Evolutionary conservation across 1,140 invertebrate species (phyloP).

Genomic region (Neodiprion fabricii): DNA sequence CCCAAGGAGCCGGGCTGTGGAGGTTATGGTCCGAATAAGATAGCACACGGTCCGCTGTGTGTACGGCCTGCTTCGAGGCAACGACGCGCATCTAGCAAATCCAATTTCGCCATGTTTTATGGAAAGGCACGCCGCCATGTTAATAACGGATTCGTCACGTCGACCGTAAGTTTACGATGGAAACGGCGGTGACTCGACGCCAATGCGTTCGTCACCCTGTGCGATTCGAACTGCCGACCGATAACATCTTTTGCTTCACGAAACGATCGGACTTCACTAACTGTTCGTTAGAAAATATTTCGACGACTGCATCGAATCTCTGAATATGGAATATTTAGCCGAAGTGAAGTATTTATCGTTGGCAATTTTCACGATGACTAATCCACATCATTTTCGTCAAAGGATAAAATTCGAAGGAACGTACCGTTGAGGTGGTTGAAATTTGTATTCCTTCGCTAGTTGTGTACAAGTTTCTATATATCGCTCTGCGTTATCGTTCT

Average conservation of each 20-base stretch:
- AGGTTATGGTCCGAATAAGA: neutral
- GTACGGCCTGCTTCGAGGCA: neutral
- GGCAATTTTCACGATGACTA: no score
- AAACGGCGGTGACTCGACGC: neutral
- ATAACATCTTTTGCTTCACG: neutral
- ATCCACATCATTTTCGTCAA: no score
- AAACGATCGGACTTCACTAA: neutral
- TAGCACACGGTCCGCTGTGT: neutral
- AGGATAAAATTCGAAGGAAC: no score
- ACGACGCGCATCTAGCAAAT: neutral
- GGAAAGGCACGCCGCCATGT: neutral
- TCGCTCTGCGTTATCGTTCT: no score
- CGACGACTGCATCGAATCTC: neutral
- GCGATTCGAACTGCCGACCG: neutral
- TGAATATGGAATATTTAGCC: neutral
- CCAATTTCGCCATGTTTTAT: conserved; percentile 7
- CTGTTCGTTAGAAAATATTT: neutral
- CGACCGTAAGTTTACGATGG: neutral
- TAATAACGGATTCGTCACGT: conserved; percentile 7
- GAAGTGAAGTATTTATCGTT: no score
- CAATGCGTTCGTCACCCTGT: neutral
- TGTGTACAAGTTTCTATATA: no score
- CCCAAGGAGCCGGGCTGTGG: neutral
- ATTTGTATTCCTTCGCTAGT: no score
- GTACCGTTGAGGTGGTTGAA: no score